Evolutionary conservation across 2,113 vertebrate species (phyloP).

Genomic region (Elgaria multicarinata): DNA sequence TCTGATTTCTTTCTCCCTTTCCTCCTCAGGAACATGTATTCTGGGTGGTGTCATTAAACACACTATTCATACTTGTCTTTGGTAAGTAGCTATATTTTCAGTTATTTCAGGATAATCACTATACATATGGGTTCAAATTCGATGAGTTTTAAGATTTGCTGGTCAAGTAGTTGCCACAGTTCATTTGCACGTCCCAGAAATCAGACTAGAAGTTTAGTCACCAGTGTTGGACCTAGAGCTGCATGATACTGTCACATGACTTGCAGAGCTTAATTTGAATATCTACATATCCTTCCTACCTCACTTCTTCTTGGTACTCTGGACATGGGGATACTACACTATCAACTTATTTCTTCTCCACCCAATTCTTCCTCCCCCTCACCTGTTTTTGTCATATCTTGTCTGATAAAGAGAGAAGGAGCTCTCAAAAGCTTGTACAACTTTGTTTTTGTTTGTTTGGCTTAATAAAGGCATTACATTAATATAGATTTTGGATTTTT

Average conservation of each 20-base stretch:
- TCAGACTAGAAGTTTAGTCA: neutral
- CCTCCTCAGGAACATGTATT: constrained; percentile 92
- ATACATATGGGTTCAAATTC: neutral
- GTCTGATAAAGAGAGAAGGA: neutral
- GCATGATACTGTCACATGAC: neutral
- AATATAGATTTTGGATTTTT: no score
- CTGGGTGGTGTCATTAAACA: constrained; percentile 98
- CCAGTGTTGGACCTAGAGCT: neutral
- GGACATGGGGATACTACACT: no score
- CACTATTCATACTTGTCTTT: constrained; percentile 96
- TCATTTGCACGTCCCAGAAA: neutral
- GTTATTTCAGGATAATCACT: constrained; percentile 1
- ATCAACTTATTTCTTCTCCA: no score
- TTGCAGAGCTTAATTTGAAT: no score
- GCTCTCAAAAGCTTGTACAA: neutral
- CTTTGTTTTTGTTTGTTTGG: no score
- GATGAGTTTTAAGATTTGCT: neutral
- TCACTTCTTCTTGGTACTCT: no score
- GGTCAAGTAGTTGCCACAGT: neutral
- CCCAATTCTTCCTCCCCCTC: no score
- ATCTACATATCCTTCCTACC: no score
- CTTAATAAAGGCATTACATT: no score
- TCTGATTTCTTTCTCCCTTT: constrained; percentile 28
- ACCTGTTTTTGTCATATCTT: no score
- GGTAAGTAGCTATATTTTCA: constrained; percentile 80